Conservation (phyloP, 2,113 vertebrate species). For the Nicator chloris region DNA sequence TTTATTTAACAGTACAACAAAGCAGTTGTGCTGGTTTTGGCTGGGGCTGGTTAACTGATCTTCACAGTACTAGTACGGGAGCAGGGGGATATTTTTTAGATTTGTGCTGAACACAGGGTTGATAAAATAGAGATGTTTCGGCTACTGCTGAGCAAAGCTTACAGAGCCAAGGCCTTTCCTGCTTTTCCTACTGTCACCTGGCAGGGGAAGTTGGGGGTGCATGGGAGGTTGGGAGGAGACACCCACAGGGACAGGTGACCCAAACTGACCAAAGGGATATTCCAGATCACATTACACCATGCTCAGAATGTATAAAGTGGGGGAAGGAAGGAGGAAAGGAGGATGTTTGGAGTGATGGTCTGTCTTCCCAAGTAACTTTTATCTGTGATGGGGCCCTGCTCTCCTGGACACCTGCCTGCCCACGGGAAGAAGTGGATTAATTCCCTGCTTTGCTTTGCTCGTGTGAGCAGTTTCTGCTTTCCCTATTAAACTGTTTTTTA, state of each 20-base stretch:
- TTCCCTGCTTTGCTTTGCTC: background rate
- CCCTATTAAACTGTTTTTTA: background rate
- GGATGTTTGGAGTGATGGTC: background rate
- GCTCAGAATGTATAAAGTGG: background rate
- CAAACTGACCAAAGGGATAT: background rate
- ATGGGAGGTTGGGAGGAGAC: fast-evolving
- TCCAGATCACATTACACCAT: background rate
- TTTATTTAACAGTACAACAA: background rate
- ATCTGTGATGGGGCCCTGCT: background rate
- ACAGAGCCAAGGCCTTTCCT: background rate
- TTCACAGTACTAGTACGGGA: background rate
- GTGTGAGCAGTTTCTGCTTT: background rate
- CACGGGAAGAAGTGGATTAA: background rate
- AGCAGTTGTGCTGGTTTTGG: background rate
- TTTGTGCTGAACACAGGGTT: background rate
- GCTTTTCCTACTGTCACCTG: background rate
- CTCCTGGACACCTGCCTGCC: background rate
- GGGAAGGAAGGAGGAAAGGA: background rate
- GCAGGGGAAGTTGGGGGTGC: no score
- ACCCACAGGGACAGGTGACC: background rate
- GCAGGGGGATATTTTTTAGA: fast-evolving
- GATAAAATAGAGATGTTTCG: background rate
- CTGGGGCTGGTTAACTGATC: background rate
- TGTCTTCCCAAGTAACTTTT: background rate
- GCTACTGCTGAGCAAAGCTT: background rate